Evolutionary conservation across 1,140 invertebrate species (phyloP).

Genomic region (Drosophila lacteicornis): DNA sequence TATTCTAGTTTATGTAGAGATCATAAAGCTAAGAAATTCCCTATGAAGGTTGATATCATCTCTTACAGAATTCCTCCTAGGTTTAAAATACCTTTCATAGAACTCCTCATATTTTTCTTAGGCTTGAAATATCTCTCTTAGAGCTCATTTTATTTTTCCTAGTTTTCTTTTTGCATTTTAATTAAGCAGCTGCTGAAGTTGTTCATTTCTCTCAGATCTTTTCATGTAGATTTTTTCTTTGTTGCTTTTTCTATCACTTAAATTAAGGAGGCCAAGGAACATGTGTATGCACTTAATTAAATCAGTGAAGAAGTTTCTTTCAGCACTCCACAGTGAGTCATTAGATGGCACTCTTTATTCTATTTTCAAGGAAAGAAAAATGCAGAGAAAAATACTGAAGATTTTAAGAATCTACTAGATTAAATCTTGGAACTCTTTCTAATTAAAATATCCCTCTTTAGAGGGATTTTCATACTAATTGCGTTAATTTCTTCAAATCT

Average conservation of each 20-base stretch:
- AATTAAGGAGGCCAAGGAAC: background rate
- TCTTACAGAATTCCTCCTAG: background rate
- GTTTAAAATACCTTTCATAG: too few species aligned
- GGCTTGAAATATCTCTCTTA: background rate
- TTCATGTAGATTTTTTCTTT: background rate
- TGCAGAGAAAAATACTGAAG: background rate
- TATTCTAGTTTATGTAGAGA: background rate
- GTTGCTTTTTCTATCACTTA: background rate
- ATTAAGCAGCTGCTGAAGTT: constrained; percentile 1
- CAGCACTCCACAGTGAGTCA: constrained; percentile 10
- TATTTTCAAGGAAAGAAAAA: background rate
- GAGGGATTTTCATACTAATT: too few species aligned
- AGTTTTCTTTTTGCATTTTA: constrained; percentile 1
- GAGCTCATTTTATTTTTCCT: background rate
- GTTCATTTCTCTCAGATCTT: background rate
- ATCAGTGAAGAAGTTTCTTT: constrained; percentile 13
- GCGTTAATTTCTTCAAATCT: too few species aligned
- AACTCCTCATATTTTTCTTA: background rate
- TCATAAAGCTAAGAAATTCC: background rate
- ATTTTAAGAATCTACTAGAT: too few species aligned
- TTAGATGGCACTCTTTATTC: background rate
- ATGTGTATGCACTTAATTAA: constrained; percentile 8
- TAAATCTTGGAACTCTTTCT: too few species aligned
- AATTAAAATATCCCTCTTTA: background rate
- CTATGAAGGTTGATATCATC: too few species aligned